Evolutionary conservation across 1,140 invertebrate species (phyloP), one percentile per base, ranked within the genome.

Genomic region (Palaemon carinicauda): DNA sequence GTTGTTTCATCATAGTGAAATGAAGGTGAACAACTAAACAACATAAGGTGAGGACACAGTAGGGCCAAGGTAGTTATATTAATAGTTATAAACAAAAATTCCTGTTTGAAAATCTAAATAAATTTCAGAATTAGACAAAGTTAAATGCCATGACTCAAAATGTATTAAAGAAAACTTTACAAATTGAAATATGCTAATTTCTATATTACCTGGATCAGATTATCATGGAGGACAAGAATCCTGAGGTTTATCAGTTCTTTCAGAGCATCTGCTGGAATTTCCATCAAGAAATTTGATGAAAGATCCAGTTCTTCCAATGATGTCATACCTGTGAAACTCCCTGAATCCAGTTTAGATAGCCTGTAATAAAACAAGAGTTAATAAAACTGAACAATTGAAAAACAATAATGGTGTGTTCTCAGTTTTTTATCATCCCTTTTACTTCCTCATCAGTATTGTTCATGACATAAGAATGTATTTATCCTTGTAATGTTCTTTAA

Each of bases 251-350:
- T 90, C 79, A 97, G 93, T 1, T 93, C 91, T 88, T 94, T 94
- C n/a, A 97, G 90, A 0, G 96, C 95, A 1, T 95, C 93, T 0
- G 93, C 94, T 3, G 97, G 96, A 91, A 97, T 95, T 89, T 96
- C 94, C 9, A 93, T 92, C 21, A 98, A 94, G 90, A 96, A 96
- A 91, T 98, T 98, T 89, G 95, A 94, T 0, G 96, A 96, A 7
- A 98, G 91, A 91, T 97, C 96, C 82, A 98, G 91, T 85, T 94
- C 94, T 87, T 96, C 93, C 33, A 98, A 91, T 80, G 94, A 94
- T 87, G 94, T 93, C 4, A 95, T 93, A 77, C 96, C 94, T 93
- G 89, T 52, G 88, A 88, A 80, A n/a, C 51, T 69, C 1, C 65
- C 56, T 31, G 33, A 27, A 17, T 53, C 31, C 24, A 84, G 10